These are phyloP conservation scores for Pelusios castaneus DNA, from an alignment of 2,113 vertebrate genomes.

Conservation along the genomic window DNA sequence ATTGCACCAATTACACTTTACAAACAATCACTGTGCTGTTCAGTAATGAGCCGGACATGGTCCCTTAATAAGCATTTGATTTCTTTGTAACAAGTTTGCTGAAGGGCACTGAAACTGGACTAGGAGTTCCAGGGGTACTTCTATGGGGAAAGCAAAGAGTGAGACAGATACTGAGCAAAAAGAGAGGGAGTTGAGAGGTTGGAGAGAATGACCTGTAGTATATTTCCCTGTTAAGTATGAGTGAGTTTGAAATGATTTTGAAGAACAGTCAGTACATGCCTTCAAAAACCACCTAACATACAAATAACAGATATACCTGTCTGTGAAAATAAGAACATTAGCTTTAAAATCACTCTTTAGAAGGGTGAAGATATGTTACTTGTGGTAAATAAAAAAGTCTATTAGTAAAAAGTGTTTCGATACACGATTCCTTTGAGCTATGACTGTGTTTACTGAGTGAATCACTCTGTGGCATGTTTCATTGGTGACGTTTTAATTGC, in stretches of 20 bases:
- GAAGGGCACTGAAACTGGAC: neutral
- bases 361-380: neutral
- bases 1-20: neutral
- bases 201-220: neutral
- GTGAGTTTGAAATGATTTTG: neutral
- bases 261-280: neutral
- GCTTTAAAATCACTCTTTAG: neutral
- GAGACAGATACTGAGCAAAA: neutral
- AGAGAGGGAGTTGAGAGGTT: neutral
- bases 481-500: neutral
- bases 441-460: neutral
- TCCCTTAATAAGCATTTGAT: neutral
- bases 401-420: neutral
- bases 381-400: neutral
- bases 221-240: neutral
- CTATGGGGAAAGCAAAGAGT: neutral
- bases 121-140: neutral
- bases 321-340: neutral
- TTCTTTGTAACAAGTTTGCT: neutral
- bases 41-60: neutral
- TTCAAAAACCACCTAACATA: neutral
- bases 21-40: neutral
- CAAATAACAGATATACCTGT: neutral
- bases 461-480: neutral
- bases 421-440: neutral